Evolutionary conservation across 2,113 vertebrate species (phyloP).

Genomic region (Poicephalus meyeri): DNA sequence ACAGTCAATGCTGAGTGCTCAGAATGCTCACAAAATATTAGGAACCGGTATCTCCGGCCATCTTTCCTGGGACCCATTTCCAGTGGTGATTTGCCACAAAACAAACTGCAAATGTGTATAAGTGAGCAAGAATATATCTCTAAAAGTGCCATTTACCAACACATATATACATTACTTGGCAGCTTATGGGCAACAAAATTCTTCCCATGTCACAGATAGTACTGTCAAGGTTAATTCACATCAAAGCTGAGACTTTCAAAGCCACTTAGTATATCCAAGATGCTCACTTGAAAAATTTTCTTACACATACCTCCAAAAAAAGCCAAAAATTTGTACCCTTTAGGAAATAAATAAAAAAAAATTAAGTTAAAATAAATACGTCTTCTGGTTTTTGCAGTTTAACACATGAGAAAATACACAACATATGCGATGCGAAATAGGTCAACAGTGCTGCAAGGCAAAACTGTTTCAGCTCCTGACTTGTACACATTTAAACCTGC

Average conservation of each 20-base stretch:
- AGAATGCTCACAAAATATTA: background rate
- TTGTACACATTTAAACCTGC: background rate
- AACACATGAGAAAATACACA: background rate
- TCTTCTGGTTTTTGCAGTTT: background rate
- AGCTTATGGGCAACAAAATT: background rate
- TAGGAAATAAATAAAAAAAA: background rate
- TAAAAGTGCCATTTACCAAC: background rate
- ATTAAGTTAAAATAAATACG: background rate
- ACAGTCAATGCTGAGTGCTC: too few relatives aligned
- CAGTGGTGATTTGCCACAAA: background rate
- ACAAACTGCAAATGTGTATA: background rate
- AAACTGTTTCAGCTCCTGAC: background rate
- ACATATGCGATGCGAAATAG: background rate
- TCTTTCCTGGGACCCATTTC: background rate
- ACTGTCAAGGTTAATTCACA: background rate
- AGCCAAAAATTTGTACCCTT: background rate
- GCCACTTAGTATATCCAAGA: background rate
- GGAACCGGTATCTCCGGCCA: background rate
- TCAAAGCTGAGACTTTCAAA: background rate
- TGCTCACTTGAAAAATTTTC: background rate
- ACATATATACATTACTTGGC: background rate
- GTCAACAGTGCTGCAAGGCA: background rate
- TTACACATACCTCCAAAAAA: background rate
- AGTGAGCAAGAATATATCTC: background rate
- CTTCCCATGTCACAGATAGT: background rate